phyloP scores from a whole-genome alignment of 2,888 invertebrate species.

The Odontocerum albicorne region DNA sequence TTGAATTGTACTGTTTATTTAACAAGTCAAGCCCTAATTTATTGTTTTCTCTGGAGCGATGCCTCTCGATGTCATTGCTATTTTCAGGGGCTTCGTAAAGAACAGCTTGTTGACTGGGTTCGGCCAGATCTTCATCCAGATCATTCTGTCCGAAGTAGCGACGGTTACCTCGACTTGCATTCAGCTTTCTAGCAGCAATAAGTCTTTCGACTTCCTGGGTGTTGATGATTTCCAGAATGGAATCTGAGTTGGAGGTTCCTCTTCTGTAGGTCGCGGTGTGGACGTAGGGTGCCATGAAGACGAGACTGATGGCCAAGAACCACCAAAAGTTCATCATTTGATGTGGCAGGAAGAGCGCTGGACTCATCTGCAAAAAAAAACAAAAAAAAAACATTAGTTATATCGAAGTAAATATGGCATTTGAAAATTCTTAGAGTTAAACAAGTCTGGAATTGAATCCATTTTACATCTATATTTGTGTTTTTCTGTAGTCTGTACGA shows the following conservation, averaged over 20 bases:
- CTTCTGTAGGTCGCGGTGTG: conserved; percentile 40
- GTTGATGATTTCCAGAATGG: conserved; percentile 64
- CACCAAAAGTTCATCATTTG: conserved; percentile 1
- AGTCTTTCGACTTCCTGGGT: conserved; percentile 61
- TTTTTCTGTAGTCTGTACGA: not conserved
- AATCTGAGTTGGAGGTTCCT: conserved; percentile 54
- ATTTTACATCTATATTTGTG: not conserved
- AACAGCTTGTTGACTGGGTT: conserved; percentile 52
- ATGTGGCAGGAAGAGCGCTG: not conserved
- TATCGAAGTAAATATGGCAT: not conserved
- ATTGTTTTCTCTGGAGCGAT: conserved; percentile 31
- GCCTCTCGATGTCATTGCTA: conserved; percentile 43
- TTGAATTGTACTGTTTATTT: conserved; percentile 43
- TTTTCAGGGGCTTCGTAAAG: conserved; percentile 54
- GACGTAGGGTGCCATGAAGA: not conserved
- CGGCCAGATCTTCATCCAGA: conserved; percentile 55
- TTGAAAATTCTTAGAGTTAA: not conserved
- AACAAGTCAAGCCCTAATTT: conserved; percentile 43
- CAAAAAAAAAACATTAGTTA: not conserved
- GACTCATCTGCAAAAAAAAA: conserved; percentile 28
- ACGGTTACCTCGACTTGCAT: conserved; percentile 50
- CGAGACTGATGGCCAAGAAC: not conserved
- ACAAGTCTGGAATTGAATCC: not conserved
- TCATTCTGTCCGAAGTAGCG: conserved; percentile 59
- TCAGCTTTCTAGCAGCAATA: conserved; percentile 54